Conservation (phyloP, 2,888 invertebrate genomes). For the Ashinkailepas kermadecensis region DNA sequence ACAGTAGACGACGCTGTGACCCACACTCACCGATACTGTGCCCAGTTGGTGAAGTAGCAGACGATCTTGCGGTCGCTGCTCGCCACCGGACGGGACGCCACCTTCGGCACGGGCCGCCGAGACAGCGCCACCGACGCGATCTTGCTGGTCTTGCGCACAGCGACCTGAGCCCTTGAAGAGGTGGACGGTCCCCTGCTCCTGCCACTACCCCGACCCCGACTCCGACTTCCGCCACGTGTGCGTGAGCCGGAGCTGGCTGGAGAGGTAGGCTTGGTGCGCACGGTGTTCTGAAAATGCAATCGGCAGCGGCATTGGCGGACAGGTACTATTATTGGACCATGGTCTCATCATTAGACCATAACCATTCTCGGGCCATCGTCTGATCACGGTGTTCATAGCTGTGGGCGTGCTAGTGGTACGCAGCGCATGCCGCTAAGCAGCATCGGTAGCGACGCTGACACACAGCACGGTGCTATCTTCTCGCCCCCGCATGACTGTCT, state of each 20-base stretch:
- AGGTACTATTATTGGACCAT: too few relatives aligned
- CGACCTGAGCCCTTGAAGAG: neutral
- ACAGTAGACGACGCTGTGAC: too few relatives aligned
- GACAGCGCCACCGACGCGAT: neutral
- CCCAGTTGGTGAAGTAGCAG: conserved; percentile 79
- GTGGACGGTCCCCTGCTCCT: neutral
- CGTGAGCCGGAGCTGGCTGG: neutral
- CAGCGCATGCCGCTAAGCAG: too few relatives aligned
- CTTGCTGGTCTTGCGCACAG: neutral
- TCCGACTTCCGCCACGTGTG: neutral
- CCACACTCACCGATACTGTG: neutral
- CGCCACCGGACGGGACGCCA: conserved; percentile 7
- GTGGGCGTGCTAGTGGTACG: too few relatives aligned
- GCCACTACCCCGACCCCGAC: conserved; percentile 7
- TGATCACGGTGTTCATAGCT: too few relatives aligned
- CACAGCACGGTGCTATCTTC: too few relatives aligned
- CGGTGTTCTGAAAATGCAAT: neutral
- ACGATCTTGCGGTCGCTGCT: conserved; percentile 49
- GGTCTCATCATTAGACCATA: too few relatives aligned
- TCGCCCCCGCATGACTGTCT: too few relatives aligned
- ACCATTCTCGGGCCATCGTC: too few relatives aligned
- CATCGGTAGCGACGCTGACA: too few relatives aligned
- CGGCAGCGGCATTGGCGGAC: too few relatives aligned
- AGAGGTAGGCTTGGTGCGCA: neutral
- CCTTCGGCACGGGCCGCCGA: neutral